These are phyloP conservation scores for Spinus pinus DNA, from an alignment of 2,797 vertebrate species.

Conservation along the genomic window DNA sequence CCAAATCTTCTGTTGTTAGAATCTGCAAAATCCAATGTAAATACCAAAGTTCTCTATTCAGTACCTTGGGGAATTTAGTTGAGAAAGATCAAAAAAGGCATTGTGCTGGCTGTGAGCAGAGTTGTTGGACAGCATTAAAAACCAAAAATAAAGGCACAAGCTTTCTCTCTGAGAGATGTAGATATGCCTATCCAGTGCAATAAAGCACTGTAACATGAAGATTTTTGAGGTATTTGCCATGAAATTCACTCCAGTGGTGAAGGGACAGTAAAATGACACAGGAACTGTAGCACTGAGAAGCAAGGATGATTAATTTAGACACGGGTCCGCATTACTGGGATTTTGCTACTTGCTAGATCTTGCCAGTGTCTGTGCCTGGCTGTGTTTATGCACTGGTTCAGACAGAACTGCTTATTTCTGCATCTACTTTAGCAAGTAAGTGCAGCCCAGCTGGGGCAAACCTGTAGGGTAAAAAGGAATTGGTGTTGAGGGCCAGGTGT, in stretches of 20 bases:
- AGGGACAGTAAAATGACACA: not conserved
- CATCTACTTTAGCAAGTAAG: not conserved
- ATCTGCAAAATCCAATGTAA: not conserved
- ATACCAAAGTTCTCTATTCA: not conserved
- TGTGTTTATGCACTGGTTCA: not conserved
- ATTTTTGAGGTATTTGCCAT: not conserved
- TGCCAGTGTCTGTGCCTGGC: not conserved
- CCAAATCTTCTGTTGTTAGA: not conserved
- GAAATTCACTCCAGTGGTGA: not conserved
- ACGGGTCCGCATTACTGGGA: rapidly evolving
- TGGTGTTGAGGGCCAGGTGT: not conserved
- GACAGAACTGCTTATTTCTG: not conserved
- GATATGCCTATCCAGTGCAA: not conserved
- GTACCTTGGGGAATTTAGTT: not conserved
- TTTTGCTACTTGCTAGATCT: not conserved
- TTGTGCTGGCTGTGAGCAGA: not conserved
- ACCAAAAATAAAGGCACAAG: not conserved
- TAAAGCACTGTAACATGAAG: not conserved
- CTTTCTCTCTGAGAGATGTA: not conserved
- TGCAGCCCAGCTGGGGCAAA: not conserved
- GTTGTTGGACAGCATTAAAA: not conserved
- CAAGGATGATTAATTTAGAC: not conserved
- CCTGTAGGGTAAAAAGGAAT: not conserved
- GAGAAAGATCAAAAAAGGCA: not conserved
- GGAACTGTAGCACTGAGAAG: not conserved